phyloP scores from a whole-genome alignment of 2,888 invertebrate genomes.

The Linyphia triangularis region DNA sequence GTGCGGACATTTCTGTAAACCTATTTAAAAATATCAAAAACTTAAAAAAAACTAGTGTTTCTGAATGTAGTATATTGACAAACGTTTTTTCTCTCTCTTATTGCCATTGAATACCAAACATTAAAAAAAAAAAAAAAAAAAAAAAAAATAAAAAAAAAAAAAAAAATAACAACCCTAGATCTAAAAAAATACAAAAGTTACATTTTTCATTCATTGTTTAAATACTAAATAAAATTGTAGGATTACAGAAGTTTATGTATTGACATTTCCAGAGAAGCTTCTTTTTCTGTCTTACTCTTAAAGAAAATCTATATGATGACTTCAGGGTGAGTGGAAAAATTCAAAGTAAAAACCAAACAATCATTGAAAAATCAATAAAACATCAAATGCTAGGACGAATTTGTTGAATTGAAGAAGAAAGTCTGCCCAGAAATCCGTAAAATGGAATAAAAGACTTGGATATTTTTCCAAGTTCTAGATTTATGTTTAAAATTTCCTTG shows the following conservation, averaged over 20 bases:
- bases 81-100: too few relatives aligned
- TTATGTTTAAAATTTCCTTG: not conserved
- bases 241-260: too few relatives aligned
- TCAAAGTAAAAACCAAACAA: not conserved
- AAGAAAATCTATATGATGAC: not conserved
- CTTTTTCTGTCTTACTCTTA: too few relatives aligned
- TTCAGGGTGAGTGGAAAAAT: not conserved
- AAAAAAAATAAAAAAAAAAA: too few relatives aligned
- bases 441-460: not conserved
- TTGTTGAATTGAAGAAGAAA: constrained; percentile 1
- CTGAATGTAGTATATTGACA: too few relatives aligned
- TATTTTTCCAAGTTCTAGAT: not conserved
- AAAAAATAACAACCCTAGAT: not conserved
- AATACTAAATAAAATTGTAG: too few relatives aligned
- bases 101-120: too few relatives aligned
- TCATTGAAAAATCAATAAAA: constrained; percentile 18
- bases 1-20: too few relatives aligned
- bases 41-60: too few relatives aligned
- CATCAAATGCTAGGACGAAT: constrained; percentile 13
- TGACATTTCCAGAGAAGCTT: too few relatives aligned
- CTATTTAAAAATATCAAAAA: too few relatives aligned
- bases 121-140: too few relatives aligned
- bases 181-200: not conserved
- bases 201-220: not conserved
- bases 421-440: constrained; percentile 26